Conservation (phyloP, 1,140 invertebrate genomes). For the Ips typographus region DNA sequence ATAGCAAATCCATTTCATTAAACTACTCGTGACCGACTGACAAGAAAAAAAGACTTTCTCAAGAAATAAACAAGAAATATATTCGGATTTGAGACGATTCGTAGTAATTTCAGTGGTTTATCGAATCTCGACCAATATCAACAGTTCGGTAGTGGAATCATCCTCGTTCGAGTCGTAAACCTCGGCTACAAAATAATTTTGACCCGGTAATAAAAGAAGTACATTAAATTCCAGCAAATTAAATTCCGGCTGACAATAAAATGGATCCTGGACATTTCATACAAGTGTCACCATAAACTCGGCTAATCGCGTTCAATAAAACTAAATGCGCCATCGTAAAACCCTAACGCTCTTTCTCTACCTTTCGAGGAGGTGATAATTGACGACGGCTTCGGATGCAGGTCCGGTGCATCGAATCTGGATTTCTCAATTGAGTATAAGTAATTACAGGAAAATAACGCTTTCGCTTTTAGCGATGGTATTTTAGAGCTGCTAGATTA, state of each 20-base stretch:
- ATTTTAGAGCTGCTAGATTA: too few species aligned
- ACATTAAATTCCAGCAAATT: conserved; percentile 29
- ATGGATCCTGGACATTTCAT: conserved; percentile 21
- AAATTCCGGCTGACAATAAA: conserved; percentile 31
- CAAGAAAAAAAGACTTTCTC: background rate
- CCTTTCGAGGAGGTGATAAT: too few species aligned
- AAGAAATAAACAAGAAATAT: background rate
- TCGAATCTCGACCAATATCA: background rate
- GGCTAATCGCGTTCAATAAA: conserved; percentile 31
- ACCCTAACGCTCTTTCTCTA: too few species aligned
- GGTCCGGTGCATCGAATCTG: too few species aligned
- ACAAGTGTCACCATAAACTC: conserved; percentile 32
- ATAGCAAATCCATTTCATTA: conserved; percentile 18
- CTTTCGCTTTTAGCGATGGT: too few species aligned
- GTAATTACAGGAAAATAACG: too few species aligned
- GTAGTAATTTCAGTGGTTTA: background rate
- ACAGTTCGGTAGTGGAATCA: background rate
- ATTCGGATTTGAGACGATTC: background rate
- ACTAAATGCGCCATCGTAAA: conserved; percentile 15
- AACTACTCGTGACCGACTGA: background rate
- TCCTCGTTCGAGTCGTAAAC: conserved; percentile 7
- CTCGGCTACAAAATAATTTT: conserved; percentile 16
- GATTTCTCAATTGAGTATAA: too few species aligned
- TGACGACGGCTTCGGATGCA: too few species aligned
- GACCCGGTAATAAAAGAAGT: conserved; percentile 25